Evolutionary conservation across 2,797 vertebrate genomes (phyloP).

Genomic region (Pyrocephalus nanus): DNA sequence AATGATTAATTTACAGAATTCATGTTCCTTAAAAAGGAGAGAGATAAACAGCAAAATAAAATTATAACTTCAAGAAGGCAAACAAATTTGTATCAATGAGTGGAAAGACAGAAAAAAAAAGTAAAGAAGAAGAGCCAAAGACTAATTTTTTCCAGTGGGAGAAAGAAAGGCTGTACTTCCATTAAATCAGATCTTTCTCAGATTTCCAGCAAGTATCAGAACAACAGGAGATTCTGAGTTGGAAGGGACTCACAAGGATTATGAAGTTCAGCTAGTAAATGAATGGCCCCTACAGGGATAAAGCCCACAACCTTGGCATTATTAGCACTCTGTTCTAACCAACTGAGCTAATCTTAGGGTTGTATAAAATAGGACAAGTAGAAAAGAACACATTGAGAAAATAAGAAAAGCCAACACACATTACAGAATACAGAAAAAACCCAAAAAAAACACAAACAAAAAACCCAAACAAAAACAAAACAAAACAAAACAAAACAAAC

Average conservation of each 20-base stretch:
- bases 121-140: not conserved
- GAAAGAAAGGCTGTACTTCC: not conserved
- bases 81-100: not conserved
- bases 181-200: not conserved
- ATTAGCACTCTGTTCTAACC: not conserved
- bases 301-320: not conserved
- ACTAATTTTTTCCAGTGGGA: not conserved
- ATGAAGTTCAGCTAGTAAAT: not conserved
- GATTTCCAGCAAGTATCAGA: not conserved
- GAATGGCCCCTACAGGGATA: not conserved
- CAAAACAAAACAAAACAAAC: no score
- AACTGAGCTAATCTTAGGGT: not conserved
- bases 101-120: not conserved
- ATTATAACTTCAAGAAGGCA: not conserved
- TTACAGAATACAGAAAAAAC: not conserved
- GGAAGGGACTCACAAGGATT: not conserved
- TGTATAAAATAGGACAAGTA: not conserved
- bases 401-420: not conserved
- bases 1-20: not conserved
- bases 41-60: not conserved
- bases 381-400: not conserved
- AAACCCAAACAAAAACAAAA: not conserved
- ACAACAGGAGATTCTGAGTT: not conserved
- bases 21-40: not conserved
- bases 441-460: not conserved